Percentiles rank a stretch among this genome's conserved stretches.
Evolutionary conservation across 1,140 invertebrate species (phyloP).

Genomic region (Brachionus plicatilis): DNA sequence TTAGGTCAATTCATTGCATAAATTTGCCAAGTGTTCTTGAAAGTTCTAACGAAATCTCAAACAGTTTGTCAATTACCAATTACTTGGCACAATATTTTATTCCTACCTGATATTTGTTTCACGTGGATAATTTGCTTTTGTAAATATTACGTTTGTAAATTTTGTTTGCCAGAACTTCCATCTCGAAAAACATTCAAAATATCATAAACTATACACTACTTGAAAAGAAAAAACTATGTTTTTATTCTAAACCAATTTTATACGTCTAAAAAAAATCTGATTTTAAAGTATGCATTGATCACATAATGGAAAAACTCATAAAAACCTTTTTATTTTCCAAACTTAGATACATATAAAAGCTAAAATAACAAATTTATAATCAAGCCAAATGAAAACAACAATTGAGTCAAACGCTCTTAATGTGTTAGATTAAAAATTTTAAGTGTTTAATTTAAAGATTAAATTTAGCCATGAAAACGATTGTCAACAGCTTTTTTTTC

Average conservation of each 20-base stretch:
- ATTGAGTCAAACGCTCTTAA: not conserved
- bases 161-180: not conserved
- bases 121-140: not conserved
- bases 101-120: not conserved
- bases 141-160: not conserved
- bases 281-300: not conserved
- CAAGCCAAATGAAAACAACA: not conserved
- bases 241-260: not conserved
- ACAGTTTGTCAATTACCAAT: not conserved
- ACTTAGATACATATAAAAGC: not conserved
- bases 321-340: not conserved
- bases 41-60: not conserved
- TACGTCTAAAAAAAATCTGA: not conserved
- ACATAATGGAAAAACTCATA: not conserved
- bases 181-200: not conserved
- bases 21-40: not conserved
- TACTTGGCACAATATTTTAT: not conserved
- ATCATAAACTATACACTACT: not conserved
- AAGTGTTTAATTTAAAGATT: not conserved
- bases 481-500: not conserved
- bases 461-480: not conserved
- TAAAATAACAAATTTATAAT: not conserved
- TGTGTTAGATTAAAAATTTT: not conserved
- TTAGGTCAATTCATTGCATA: too few relatives aligned
- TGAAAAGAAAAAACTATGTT: not conserved